These are phyloP conservation scores for Brachionus rubens DNA, from an alignment of 1,140 invertebrate genomes.

Conservation along the genomic window DNA sequence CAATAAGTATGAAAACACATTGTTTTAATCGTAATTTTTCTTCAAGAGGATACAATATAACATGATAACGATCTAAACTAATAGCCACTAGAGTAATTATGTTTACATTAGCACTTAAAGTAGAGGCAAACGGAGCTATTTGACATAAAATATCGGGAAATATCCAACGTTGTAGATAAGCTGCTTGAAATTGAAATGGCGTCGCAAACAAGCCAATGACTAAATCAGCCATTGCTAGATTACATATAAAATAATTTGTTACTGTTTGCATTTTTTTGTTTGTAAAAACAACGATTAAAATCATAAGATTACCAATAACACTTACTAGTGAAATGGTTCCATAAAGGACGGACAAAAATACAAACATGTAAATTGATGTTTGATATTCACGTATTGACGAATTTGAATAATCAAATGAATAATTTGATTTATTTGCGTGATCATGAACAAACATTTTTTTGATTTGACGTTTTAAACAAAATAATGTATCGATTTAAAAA, in stretches of 20 bases:
- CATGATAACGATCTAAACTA: conserved; percentile 71
- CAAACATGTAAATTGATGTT: conserved; percentile 70
- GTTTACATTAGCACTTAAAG: conserved; percentile 73
- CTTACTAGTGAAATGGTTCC: conserved; percentile 75
- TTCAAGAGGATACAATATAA: conserved; percentile 73
- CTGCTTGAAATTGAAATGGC: conserved; percentile 72
- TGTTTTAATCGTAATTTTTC: conserved; percentile 68
- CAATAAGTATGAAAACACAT: conserved; percentile 68
- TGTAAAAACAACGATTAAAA: conserved; percentile 73
- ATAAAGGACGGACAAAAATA: conserved; percentile 73
- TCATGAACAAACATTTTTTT: too few relatives aligned
- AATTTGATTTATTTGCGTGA: neutral
- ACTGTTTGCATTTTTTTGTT: conserved; percentile 70
- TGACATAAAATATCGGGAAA: conserved; percentile 78
- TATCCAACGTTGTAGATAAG: conserved; percentile 74
- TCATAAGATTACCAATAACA: conserved; percentile 74
- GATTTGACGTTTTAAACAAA: too few relatives aligned
- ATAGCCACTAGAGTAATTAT: conserved; percentile 78
- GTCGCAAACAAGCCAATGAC: conserved; percentile 74
- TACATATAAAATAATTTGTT: conserved; percentile 77
- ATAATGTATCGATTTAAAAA: too few relatives aligned
- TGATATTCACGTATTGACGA: conserved; percentile 62
- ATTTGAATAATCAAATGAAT: neutral
- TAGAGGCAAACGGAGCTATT: conserved; percentile 75
- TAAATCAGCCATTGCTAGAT: conserved; percentile 73